Evolutionary conservation across 2,888 invertebrate species (phyloP), one percentile per base, ranked within the genome.

Genomic region (Parelbella ahira): DNA sequence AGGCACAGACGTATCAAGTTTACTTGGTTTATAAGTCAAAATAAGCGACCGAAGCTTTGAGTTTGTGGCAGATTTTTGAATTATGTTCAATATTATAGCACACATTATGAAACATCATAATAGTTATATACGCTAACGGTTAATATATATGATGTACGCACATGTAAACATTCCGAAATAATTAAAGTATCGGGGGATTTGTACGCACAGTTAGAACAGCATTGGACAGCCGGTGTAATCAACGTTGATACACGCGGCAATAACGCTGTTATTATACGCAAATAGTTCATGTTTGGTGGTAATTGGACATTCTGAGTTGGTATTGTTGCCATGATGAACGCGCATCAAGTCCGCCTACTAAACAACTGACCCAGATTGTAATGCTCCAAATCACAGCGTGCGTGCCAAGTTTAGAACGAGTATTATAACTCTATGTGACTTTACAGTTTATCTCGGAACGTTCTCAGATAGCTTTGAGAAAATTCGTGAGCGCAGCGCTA

Each of bases 351-450:
- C 52, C 56, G 80, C 62, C 68, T 76, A 80, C 79, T 70, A 74
- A 79, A 53, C 79, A 77, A 81, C 65, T 83, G 84, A 79, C 83
- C 82, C 63, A 80, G 77, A 72, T 81, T 69, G 63, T 64, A 66
- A 65, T 65, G 76, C 73, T 76, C 78, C 68, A 72, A 76, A 83
- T 83, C 68, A 60, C 52, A 57, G n/a, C n/a, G n/a, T n/a, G n/a
- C 68, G 68, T 71, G 73, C 68, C 71, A 69, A 76, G 70, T 70
- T 73, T 68, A 68, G 54, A 64, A 58, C 56, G 56, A 58, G 61
- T 52, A 24, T 21, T 18, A 30, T 59, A 33, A 11, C 15, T 37
- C 37, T 13, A 20, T 20, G 20, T 12, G 7, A 23, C 33, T 9
- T 8, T 5, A 12, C 27, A 12, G n/a, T 7, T 27, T 13, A 7